Base-by-base conservation (phyloP, 1,140 invertebrate genomes). In the Anthonomus grandis region DNA sequence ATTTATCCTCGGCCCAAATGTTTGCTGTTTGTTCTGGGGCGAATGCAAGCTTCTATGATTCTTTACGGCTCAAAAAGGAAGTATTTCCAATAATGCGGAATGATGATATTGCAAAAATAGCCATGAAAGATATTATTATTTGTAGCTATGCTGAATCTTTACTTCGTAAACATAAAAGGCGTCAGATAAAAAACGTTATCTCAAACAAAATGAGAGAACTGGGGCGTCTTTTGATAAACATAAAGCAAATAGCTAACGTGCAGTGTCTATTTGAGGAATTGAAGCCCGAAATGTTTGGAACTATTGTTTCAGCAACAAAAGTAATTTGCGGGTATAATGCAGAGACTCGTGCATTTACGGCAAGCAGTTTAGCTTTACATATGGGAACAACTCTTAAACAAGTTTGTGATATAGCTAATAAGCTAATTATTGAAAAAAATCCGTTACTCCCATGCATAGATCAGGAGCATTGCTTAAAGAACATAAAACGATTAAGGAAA, bases 131-230 rank as follows among this genome's bases (percentile, higher is more conserved):
- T 34, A 9, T 41, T 19, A 17, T 66, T 4, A 64, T 65, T 18
- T 65, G 54, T 46, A 24, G 18, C 21, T 65, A 53, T 50, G 62
- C 27, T 4, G 56, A 64, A 57, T 52, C 38, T 52, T 55, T 41
- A 19, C 23, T 65, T 22, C 48, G 31, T 24, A 66, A 63, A 39
- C 62, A 66, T 47, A 66, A 66, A 56, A 13, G 62, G 22, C 15
- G 15, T 4, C 64, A 64, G 39, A 57, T 64, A 18, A 41, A 19
- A 37, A 55, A 49, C 17, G 53, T 42, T 3, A 39, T 62, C 6
- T 64, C 62, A 12, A 66, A 66, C 37, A 66, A 60, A 53, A 53
- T 64, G 24, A 42, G 64, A 36, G 63, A 64, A 52, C 22, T 64
- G 23, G 58, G 48, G 9, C 34, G 64, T 22, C 52, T 66, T 8